Base-by-base conservation (phyloP, 2,797 vertebrate genomes). In the Onychomys leucogaster region DNA sequence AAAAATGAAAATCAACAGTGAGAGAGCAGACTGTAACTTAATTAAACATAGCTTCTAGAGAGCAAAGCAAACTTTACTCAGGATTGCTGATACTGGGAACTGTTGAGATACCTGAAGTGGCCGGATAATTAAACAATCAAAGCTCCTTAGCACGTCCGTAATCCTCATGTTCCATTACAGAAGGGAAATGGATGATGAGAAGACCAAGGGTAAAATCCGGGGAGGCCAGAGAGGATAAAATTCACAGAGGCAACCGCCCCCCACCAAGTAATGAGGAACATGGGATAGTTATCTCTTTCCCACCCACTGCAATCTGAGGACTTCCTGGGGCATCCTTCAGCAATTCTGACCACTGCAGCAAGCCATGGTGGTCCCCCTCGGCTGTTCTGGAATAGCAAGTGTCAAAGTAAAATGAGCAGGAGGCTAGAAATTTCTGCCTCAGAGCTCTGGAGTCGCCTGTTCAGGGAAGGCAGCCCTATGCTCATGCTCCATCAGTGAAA, bases 31-130 rank as follows among this genome's bases (percentile, higher is more conserved):
- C 94, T 91, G 59, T n/a, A 97, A 96, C 80, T 97, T 98, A 97
- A 98, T 98, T 97, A 94, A 97, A 78, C 85, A 93, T 23, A 94
- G 94, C 94, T 87, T 83, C 96, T 95, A 78, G 43, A 96, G 41
- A 90, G 83, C 37, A 96, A 94, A 97, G 87, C 83, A 57, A 90
- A 94, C 76, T 37, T 52, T 21, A 55, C 61, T 63, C n/a, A 63
- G 29, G n/a, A 94, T 9, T 73, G 80, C 76, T 96, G 91, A 96
- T 12, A 2, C 0, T 63, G 55, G 89, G 80, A 95, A 52, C 34
- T 59, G 0, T 46, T 46, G 59, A 59, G 96, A 77, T 80, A 90
- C 90, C 76, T 81, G 94, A 67, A 71, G 49, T 76, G 59, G 19
- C 21, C 32, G 27, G 34, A 65, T 52, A 92, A 80, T 41, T 57